Base-by-base conservation (phyloP, 2,888 invertebrate genomes). In the Epsilonema sp. region DNA sequence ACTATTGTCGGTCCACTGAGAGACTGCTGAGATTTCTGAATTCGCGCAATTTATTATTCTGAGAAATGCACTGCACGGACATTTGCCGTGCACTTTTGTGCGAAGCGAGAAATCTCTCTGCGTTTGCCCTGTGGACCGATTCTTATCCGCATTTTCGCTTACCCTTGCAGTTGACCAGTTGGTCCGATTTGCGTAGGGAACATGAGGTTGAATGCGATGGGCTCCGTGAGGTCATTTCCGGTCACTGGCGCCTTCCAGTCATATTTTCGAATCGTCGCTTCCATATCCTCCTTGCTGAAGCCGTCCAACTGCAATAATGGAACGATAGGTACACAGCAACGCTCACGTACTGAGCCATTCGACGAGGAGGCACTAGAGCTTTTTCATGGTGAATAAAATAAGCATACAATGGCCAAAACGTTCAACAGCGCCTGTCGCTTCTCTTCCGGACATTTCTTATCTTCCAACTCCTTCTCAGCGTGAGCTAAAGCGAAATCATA, bases 141-240 rank as follows among this genome's bases (percentile, higher is more conserved):
- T n/a, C n/a, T n/a, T n/a, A n/a, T n/a, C n/a, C n/a, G n/a, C n/a
- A n/a, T n/a, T n/a, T n/a, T n/a, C 41, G 51, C 60, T 56, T 64
- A 77, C 71, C 86, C 90, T 71, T 89, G 89, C 1, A 89, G 75
- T 47, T 84, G 70, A 0, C 94, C 94, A 50, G 92, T 82, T 1
- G 97, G 97, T 21, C 97, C 97, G 62, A 97, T 97, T 66, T 83
- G 83, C 0, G 92, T 94, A 47, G 79, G 82, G 70, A 99, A 99
- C 97, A 99, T 99, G 23, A 99, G 75, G 69, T 99, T 99, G 66
- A 99, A 99, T 62, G 94, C 89, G 55, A 94, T 80, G 0, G 97
- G 92, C 57, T 90, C 89, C 1, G 83, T 65, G 13, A 99, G 72
- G 48, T 90, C 85, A 70, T 94, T 97, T 47, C 84, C 85, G 57